These are phyloP conservation scores for Heteromormyrus szaboi DNA, from an alignment of 2,797 vertebrate species.

Conservation along the genomic window DNA sequence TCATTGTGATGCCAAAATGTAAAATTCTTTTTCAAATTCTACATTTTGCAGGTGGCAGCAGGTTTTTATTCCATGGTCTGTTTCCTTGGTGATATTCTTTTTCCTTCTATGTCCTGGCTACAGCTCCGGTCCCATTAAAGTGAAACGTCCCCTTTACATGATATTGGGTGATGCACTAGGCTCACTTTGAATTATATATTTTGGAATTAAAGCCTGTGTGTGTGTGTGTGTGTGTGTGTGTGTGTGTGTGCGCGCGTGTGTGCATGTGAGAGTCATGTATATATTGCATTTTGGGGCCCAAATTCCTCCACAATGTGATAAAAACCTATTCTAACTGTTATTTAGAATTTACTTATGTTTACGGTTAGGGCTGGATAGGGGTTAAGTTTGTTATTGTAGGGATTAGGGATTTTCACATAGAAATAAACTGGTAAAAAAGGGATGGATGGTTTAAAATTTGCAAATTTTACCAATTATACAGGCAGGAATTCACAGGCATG, in stretches of 20 bases:
- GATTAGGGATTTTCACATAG: not conserved
- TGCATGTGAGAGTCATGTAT: not conserved
- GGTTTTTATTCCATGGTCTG: constrained; percentile 1
- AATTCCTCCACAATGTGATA: too few species aligned
- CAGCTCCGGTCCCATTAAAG: not conserved
- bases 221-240: not conserved
- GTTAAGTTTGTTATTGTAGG: not conserved
- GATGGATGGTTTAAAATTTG: not conserved
- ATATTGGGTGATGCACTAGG: not conserved
- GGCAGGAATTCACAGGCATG: not conserved
- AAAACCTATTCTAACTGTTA: too few species aligned
- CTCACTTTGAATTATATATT: not conserved
- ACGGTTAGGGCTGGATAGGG: not conserved
- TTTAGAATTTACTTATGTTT: not conserved
- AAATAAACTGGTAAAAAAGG: not conserved
- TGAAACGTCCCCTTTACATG: not conserved
- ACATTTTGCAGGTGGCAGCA: not conserved
- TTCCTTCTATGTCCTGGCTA: not conserved
- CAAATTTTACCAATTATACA: not conserved
- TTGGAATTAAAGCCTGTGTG: not conserved
- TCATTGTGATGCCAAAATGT: not conserved
- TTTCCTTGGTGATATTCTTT: not conserved
- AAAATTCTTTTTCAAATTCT: not conserved
- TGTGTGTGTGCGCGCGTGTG: not conserved
- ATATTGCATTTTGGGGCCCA: too few species aligned